Percentiles rank a stretch among this genome's conserved stretches.
Evolutionary conservation across 53 echinoderm and acorn worm species (phyloP).

Genomic region (Paracentrotus lividus): DNA sequence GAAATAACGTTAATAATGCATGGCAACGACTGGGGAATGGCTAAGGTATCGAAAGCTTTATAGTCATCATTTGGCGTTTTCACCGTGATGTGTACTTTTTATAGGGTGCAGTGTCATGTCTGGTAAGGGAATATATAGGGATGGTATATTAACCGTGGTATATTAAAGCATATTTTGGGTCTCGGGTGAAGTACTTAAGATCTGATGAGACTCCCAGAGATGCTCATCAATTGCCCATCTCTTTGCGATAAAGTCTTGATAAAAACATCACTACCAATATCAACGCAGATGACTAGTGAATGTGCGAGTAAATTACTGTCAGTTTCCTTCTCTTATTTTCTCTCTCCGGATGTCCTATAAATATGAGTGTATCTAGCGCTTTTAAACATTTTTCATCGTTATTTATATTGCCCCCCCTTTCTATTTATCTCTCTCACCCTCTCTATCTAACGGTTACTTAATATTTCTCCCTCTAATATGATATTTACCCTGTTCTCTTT

Average conservation of each 20-base stretch:
- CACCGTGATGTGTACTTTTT: slow-evolving; percentile 14
- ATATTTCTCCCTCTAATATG: not conserved
- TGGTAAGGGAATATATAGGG: slow-evolving; percentile 42
- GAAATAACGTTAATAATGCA: not conserved
- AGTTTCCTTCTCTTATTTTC: not conserved
- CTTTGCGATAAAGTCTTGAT: slow-evolving; percentile 22
- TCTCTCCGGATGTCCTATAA: no score
- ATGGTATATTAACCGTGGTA: no score
- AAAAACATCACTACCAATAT: not conserved
- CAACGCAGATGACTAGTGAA: not conserved
- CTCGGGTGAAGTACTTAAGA: slow-evolving; percentile 9
- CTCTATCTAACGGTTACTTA: not conserved
- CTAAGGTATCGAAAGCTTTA: not conserved
- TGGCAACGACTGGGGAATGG: not conserved
- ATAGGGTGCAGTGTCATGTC: not conserved
- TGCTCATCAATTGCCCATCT: slow-evolving; percentile 38
- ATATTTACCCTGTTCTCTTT: no score
- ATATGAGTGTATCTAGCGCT: no score
- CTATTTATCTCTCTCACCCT: not conserved
- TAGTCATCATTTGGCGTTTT: not conserved
- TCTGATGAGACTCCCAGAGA: not conserved
- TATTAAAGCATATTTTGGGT: slow-evolving; percentile 3
- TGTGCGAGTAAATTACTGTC: not conserved
- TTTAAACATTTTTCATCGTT: no score
- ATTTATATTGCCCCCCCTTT: not conserved